phyloP scores from a whole-genome alignment of 2,888 invertebrate genomes.

The Fragum sueziense region DNA sequence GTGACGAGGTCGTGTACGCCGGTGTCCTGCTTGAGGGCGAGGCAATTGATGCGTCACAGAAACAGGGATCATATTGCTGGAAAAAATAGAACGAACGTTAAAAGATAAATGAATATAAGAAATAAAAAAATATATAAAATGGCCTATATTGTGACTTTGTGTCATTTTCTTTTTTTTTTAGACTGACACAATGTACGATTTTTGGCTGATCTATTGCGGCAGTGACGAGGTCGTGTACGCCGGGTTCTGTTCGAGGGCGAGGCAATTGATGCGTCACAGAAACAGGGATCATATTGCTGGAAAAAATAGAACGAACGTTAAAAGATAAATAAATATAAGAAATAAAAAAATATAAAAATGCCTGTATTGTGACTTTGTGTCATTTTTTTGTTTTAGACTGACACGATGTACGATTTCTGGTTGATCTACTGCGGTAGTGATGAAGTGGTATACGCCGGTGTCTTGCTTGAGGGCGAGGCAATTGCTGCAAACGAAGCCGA shows the following conservation, averaged over 20 bases:
- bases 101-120: no score
- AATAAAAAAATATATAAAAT: no score
- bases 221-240: neutral
- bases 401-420: neutral
- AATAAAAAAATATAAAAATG: no score
- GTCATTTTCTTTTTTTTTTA: no score
- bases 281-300: no score
- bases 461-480: neutral
- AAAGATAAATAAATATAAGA: no score
- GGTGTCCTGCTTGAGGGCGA: neutral
- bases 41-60: neutral
- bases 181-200: neutral
- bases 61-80: no score
- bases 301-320: no score
- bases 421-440: slow-evolving; percentile 4
- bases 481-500: neutral
- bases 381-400: neutral
- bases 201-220: slow-evolving; percentile 2
- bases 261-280: neutral
- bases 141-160: no score
- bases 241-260: neutral
- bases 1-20: neutral
- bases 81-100: no score
- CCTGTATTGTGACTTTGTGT: no score
- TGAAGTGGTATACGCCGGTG: neutral